Conservation (phyloP, 2,113 vertebrate genomes). For the Sander lucioperca region DNA sequence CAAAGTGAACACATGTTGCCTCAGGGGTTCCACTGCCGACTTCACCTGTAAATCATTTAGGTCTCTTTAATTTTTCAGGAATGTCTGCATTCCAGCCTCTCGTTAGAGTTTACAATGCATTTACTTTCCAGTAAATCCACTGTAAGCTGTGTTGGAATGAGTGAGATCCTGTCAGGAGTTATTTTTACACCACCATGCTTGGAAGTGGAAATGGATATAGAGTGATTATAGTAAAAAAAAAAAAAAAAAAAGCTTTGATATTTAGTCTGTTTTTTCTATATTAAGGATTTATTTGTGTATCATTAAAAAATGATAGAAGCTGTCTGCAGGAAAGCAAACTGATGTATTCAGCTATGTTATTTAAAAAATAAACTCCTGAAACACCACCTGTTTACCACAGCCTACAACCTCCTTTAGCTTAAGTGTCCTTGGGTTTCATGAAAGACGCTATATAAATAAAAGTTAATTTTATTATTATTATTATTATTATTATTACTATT, state of each 20-base stretch:
- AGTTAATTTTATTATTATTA: too few relatives aligned
- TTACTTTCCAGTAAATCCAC: conserved; percentile 70
- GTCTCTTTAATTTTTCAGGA: conserved; percentile 67
- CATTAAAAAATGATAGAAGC: not conserved
- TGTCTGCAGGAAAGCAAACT: too few relatives aligned
- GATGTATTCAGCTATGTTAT: too few relatives aligned
- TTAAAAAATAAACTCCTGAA: too few relatives aligned
- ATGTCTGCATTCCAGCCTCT: conserved; percentile 68
- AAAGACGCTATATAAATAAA: too few relatives aligned
- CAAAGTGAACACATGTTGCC: conserved; percentile 30
- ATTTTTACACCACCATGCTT: conserved; percentile 17
- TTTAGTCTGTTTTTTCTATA: not conserved
- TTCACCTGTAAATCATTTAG: conserved; percentile 65
- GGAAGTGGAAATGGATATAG: conserved; percentile 29
- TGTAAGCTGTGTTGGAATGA: conserved; percentile 2
- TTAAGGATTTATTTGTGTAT: not conserved
- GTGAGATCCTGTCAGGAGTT: conserved; percentile 36
- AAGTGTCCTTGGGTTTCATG: too few relatives aligned
- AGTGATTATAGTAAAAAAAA: not conserved
- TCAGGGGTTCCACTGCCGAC: conserved; percentile 46
- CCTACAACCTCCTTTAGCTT: too few relatives aligned
- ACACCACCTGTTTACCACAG: too few relatives aligned
- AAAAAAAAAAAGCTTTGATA: not conserved
- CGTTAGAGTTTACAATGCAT: conserved; percentile 65
- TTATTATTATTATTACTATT: too few relatives aligned